phyloP scores from a whole-genome alignment of 2,888 invertebrate genomes.

The Amphipoea oculea region DNA sequence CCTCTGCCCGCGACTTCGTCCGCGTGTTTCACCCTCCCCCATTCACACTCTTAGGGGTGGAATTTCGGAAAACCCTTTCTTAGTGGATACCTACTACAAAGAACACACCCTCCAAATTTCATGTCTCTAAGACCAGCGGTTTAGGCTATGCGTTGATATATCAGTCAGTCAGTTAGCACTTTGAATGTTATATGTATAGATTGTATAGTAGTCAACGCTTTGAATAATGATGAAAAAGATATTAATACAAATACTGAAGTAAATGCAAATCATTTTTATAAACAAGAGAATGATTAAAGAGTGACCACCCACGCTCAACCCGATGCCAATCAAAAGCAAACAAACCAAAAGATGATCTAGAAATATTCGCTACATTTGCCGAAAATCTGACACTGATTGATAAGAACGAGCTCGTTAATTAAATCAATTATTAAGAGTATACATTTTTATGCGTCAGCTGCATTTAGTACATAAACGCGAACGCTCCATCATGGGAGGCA shows the following conservation, averaged over 20 bases:
- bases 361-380: conserved; percentile 24
- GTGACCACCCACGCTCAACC: neutral
- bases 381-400: conserved; percentile 48
- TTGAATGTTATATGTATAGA: too few relatives aligned
- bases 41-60: too few relatives aligned
- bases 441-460: conserved; percentile 53
- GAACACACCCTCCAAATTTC: too few relatives aligned
- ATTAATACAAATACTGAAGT: neutral
- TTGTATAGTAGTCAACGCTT: neutral
- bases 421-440: conserved; percentile 73
- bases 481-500: conserved; percentile 72
- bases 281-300: neutral
- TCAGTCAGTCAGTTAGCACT: too few relatives aligned
- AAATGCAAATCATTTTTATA: neutral
- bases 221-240: neutral
- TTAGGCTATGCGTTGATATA: too few relatives aligned
- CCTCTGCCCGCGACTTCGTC: too few relatives aligned
- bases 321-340: conserved; percentile 16
- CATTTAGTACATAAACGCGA: conserved; percentile 65
- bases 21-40: too few relatives aligned
- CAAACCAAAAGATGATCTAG: conserved; percentile 24
- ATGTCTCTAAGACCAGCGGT: too few relatives aligned
- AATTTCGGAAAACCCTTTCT: too few relatives aligned
- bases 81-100: too few relatives aligned
- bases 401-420: conserved; percentile 66